Conservation (phyloP, 2,113 vertebrate species). For the Chaetura pelagica region DNA sequence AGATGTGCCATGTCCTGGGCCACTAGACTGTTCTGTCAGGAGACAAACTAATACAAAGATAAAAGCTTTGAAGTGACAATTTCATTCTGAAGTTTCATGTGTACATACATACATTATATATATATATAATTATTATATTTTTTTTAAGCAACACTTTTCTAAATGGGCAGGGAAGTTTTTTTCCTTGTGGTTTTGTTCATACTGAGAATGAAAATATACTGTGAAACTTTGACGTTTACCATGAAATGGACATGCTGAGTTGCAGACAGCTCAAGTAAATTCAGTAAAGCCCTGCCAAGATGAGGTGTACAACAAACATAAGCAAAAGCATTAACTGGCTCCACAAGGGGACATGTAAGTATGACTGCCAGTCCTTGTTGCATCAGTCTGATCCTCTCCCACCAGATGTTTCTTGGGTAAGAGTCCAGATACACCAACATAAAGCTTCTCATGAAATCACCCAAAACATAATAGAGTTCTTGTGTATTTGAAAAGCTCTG, state of each 20-base stretch:
- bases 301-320: not conserved
- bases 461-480: conserved; percentile 1
- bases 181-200: not conserved
- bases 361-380: not conserved
- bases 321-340: not conserved
- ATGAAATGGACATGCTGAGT: not conserved
- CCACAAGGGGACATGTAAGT: not conserved
- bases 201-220: not conserved
- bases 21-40: not conserved
- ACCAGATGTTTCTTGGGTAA: not conserved
- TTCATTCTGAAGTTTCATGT: not conserved
- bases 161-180: not conserved
- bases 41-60: not conserved
- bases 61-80: not conserved
- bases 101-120: no score
- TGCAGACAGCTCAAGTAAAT: not conserved
- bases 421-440: not conserved
- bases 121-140: no score
- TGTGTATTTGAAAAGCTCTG: not conserved
- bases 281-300: not conserved
- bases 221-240: not conserved
- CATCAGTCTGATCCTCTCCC: not conserved
- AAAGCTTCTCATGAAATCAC: not conserved
- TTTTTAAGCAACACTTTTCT: not conserved
- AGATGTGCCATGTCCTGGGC: not conserved